These are phyloP conservation scores for Hylyphantes graminicola DNA, from an alignment of 1,140 invertebrate genomes.

Conservation along the genomic window DNA sequence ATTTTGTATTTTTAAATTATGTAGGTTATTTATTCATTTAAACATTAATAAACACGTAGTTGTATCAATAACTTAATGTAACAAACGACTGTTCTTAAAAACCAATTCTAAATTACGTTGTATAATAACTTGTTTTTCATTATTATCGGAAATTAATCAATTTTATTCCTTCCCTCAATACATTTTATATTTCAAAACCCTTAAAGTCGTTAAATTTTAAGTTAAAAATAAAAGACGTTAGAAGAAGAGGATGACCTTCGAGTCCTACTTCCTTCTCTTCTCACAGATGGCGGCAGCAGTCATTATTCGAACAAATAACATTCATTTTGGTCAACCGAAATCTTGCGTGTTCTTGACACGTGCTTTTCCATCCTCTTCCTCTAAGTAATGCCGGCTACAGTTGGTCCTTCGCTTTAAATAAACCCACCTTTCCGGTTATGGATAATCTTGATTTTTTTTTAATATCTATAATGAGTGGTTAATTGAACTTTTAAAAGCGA, in stretches of 20 bases:
- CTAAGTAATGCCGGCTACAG: not conserved
- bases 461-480: too few species aligned
- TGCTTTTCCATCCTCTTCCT: not conserved
- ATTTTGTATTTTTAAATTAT: too few species aligned
- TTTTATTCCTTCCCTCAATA: too few species aligned
- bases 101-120: too few species aligned
- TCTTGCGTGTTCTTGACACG: slow-evolving; percentile 8
- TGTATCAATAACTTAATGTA: too few species aligned
- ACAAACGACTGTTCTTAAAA: too few species aligned
- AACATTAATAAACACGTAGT: too few species aligned
- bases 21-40: too few species aligned
- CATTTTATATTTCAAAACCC: too few species aligned
- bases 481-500: too few species aligned
- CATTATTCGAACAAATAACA: not conserved
- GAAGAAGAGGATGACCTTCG: slow-evolving; percentile 40
- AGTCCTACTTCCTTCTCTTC: slow-evolving; percentile 16
- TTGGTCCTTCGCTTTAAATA: slow-evolving; percentile 5
- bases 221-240: not conserved
- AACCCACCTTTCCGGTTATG: slow-evolving; percentile 12
- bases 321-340: slow-evolving; percentile 11
- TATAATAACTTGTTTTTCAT: too few species aligned
- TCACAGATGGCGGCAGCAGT: slow-evolving; percentile 48
- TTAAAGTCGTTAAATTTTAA: not conserved
- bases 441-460: not conserved
- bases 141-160: too few species aligned